Percentiles rank a stretch among this genome's conserved stretches.
phyloP scores from a whole-genome alignment of 2,113 vertebrate genomes.

The Otus sunia region DNA sequence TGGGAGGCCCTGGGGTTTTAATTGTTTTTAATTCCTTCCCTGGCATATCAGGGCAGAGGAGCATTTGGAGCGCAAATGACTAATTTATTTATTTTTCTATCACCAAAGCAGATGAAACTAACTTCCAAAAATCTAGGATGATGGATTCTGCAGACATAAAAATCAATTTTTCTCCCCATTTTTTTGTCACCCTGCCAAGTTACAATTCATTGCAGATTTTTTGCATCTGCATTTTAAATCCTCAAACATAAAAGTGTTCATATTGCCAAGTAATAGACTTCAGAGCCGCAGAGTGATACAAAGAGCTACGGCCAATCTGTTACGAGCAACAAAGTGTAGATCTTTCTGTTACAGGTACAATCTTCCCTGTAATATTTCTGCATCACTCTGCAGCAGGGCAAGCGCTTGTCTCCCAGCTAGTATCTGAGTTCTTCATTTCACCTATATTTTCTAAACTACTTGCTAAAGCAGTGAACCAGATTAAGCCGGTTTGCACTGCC shows the following conservation, averaged over 20 bases:
- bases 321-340: neutral
- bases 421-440: slow-evolving; percentile 9
- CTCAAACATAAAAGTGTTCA: neutral
- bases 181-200: neutral
- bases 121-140: neutral
- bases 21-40: neutral
- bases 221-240: slow-evolving; percentile 27
- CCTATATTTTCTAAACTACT: slow-evolving; percentile 22
- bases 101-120: neutral
- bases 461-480: slow-evolving; percentile 55
- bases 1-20: neutral
- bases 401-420: neutral
- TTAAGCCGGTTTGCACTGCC: slow-evolving; percentile 54
- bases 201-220: neutral
- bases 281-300: neutral
- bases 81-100: neutral
- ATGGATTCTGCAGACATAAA: neutral
- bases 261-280: neutral
- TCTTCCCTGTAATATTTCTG: neutral
- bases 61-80: neutral
- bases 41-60: neutral
- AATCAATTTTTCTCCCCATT: neutral
- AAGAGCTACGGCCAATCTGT: neutral
- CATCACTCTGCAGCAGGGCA: neutral
- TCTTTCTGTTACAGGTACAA: neutral